phyloP scores from a whole-genome alignment of 2,888 invertebrate species.

The Anthoptus insignis region DNA sequence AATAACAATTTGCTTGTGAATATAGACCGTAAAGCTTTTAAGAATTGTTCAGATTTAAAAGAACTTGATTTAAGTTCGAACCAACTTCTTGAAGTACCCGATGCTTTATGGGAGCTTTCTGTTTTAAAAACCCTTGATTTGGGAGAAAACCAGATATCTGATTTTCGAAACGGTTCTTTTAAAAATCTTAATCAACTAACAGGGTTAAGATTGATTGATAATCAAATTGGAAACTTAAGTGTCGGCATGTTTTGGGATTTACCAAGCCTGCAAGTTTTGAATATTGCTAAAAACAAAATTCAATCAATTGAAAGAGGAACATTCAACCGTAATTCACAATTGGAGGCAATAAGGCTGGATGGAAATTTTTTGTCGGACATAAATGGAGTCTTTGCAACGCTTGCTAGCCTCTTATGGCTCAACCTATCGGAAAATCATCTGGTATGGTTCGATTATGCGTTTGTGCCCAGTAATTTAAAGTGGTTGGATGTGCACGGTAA shows the following conservation, averaged over 20 bases:
- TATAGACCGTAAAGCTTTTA: conserved; percentile 93
- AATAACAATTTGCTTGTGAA: conserved; percentile 95
- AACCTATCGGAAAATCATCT: conserved; percentile 97
- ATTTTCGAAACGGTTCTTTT: conserved; percentile 94
- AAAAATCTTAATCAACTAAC: conserved; percentile 95
- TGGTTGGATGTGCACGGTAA: conserved; percentile 97
- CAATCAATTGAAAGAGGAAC: conserved; percentile 94
- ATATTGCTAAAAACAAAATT: conserved; percentile 96
- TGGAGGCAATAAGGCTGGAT: conserved; percentile 96
- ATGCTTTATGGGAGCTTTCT: conserved; percentile 93
- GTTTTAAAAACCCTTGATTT: conserved; percentile 96
- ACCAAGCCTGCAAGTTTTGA: conserved; percentile 94
- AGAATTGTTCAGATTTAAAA: conserved; percentile 95
- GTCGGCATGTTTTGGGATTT: conserved; percentile 96
- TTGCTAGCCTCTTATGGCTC: conserved; percentile 94
- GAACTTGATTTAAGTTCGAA: conserved; percentile 97
- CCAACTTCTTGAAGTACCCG: conserved; percentile 93
- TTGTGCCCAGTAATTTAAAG: conserved; percentile 95
- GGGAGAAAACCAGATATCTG: conserved; percentile 96
- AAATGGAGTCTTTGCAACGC: conserved; percentile 95
- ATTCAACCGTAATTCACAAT: conserved; percentile 92
- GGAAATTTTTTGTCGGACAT: conserved; percentile 96
- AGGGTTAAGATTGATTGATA: conserved; percentile 95
- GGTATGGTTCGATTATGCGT: conserved; percentile 97
- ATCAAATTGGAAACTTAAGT: conserved; percentile 94